Evolutionary conservation across 2,888 invertebrate species (phyloP).

Genomic region (Philopedon plagiatum): DNA sequence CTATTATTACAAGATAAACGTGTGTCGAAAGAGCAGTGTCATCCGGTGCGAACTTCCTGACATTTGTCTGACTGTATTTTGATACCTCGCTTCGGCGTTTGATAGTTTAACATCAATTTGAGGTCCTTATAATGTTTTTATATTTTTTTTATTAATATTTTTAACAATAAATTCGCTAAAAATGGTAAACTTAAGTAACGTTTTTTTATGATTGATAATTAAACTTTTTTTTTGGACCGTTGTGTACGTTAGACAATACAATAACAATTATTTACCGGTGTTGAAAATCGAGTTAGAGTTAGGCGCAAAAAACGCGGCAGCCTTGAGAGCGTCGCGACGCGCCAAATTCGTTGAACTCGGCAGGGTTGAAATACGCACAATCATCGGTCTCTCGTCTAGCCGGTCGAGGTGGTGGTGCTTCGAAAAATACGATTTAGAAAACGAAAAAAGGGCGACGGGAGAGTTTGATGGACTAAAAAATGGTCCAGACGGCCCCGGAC

Average conservation of each 20-base stretch:
- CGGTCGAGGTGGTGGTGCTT: not conserved
- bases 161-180: too few relatives aligned
- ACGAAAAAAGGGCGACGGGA: not conserved
- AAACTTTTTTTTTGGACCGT: too few relatives aligned
- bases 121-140: too few relatives aligned
- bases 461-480: not conserved
- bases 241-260: too few relatives aligned
- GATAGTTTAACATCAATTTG: too few relatives aligned
- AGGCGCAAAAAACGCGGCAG: constrained; percentile 15
- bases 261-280: too few relatives aligned
- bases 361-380: constrained; percentile 34
- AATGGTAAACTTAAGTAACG: too few relatives aligned
- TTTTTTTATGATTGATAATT: too few relatives aligned
- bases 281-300: constrained; percentile 4
- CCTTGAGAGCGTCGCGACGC: constrained; percentile 24
- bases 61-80: not conserved
- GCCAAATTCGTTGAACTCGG: constrained; percentile 23
- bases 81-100: not conserved
- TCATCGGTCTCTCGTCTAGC: not conserved
- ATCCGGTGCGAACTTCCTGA: constrained; percentile 13
- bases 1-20: not conserved
- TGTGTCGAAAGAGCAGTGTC: not conserved
- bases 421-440: not conserved
- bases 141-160: too few relatives aligned
- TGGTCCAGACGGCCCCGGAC: not conserved